These are phyloP conservation scores for Capreolus pygargus DNA, from an alignment of 2,113 vertebrate genomes.

Conservation along the genomic window DNA sequence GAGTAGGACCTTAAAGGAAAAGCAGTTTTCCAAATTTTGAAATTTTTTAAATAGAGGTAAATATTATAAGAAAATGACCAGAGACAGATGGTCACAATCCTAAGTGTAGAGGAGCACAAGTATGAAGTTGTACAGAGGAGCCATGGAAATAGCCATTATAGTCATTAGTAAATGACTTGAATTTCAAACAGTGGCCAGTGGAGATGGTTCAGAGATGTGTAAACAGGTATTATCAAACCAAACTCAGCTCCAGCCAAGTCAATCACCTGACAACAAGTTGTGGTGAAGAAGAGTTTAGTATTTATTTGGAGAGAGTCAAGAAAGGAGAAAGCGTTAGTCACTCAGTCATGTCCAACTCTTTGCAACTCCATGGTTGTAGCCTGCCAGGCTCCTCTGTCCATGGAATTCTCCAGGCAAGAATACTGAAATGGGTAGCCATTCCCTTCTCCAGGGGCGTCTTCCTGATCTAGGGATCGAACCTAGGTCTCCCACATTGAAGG, in stretches of 20 bases:
- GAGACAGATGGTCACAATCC: not conserved
- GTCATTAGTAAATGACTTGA: not conserved
- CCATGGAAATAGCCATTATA: not conserved
- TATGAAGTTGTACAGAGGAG: not conserved
- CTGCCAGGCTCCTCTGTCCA: not conserved
- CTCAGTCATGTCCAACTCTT: not conserved
- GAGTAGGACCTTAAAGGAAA: not conserved
- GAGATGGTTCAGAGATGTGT: not conserved
- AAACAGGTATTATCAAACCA: not conserved
- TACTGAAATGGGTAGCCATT: not conserved
- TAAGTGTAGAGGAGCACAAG: not conserved
- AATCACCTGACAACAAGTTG: not conserved
- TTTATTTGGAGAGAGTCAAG: not conserved
- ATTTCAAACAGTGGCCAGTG: not conserved
- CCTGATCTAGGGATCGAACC: not conserved
- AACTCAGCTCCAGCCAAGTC: not conserved
- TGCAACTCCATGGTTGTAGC: not conserved
- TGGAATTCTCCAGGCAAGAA: not conserved
- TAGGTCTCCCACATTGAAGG: not conserved
- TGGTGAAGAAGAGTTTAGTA: not conserved
- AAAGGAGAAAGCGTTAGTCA: not conserved
- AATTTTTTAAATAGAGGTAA: not conserved
- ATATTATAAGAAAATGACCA: not conserved
- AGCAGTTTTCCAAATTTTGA: not conserved
- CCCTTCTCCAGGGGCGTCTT: not conserved